Evolutionary conservation across 2,113 vertebrate species (phyloP).

Genomic region (Cottus gobio): DNA sequence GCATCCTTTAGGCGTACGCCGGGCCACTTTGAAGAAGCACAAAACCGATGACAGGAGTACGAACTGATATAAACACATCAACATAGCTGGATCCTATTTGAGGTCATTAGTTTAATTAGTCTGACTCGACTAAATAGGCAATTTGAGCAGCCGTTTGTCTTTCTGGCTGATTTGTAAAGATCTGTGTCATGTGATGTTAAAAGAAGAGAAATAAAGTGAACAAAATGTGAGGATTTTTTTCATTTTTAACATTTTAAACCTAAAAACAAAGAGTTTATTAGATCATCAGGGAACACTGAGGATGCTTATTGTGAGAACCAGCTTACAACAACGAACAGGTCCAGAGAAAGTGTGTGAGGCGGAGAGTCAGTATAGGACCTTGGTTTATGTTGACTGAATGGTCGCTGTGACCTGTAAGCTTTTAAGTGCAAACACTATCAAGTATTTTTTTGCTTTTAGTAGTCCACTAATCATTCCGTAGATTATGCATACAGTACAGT

Average conservation of each 20-base stretch:
- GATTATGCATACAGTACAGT: background rate
- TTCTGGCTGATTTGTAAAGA: background rate
- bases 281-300: background rate
- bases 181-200: background rate
- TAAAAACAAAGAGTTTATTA: background rate
- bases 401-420: background rate
- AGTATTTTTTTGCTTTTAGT: background rate
- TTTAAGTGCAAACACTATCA: background rate
- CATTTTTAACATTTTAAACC: background rate
- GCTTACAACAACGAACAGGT: background rate
- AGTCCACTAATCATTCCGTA: background rate
- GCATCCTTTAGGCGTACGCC: background rate
- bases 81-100: background rate
- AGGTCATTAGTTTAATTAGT: background rate
- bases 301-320: background rate
- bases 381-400: background rate
- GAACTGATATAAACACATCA: constrained; percentile 3
- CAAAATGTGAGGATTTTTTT: background rate
- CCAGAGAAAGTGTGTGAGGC: background rate
- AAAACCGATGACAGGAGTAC: background rate
- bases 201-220: background rate
- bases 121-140: background rate
- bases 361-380: background rate
- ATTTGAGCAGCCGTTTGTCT: background rate
- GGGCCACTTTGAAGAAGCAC: background rate